phyloP scores from a whole-genome alignment of 1,140 invertebrate species.

The Steinernema feltiae region DNA sequence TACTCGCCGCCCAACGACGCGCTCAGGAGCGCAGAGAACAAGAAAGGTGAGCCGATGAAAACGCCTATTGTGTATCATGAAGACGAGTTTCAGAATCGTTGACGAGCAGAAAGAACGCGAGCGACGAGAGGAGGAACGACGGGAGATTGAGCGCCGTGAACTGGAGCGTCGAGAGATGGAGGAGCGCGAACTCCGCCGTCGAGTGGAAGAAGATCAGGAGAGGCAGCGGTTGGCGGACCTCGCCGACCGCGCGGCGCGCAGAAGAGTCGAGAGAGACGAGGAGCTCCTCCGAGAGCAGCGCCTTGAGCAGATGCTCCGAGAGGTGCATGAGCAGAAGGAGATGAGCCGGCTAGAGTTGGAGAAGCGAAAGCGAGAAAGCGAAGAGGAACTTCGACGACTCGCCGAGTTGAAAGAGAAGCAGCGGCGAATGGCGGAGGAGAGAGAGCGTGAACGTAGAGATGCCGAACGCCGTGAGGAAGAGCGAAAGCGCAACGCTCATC shows the following conservation, averaged over 20 bases:
- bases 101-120: slow-evolving; percentile 38
- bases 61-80: slow-evolving; percentile 20
- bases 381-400: slow-evolving; percentile 45
- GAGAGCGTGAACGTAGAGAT: slow-evolving; percentile 43
- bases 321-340: slow-evolving; percentile 33
- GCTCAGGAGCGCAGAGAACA: slow-evolving; percentile 38
- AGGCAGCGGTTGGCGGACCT: slow-evolving; percentile 17
- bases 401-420: slow-evolving; percentile 48
- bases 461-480: slow-evolving; percentile 27
- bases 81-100: slow-evolving; percentile 23
- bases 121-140: slow-evolving; percentile 39
- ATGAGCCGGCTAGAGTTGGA: slow-evolving; percentile 33
- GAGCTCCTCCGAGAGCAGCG: not conserved
- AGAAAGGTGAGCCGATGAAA: slow-evolving; percentile 35
- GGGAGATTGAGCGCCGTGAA: slow-evolving; percentile 38
- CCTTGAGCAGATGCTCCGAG: slow-evolving; percentile 19
- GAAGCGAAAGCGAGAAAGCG: slow-evolving; percentile 38
- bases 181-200: slow-evolving; percentile 26
- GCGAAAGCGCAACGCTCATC: not conserved
- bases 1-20: slow-evolving; percentile 33
- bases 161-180: slow-evolving; percentile 41
- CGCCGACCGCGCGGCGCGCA: not conserved
- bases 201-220: slow-evolving; percentile 31
- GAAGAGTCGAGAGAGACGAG: not conserved
- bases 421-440: slow-evolving; percentile 39